Base-by-base conservation (phyloP, 2,888 invertebrate species). In the Dolichomitus sp. region DNA sequence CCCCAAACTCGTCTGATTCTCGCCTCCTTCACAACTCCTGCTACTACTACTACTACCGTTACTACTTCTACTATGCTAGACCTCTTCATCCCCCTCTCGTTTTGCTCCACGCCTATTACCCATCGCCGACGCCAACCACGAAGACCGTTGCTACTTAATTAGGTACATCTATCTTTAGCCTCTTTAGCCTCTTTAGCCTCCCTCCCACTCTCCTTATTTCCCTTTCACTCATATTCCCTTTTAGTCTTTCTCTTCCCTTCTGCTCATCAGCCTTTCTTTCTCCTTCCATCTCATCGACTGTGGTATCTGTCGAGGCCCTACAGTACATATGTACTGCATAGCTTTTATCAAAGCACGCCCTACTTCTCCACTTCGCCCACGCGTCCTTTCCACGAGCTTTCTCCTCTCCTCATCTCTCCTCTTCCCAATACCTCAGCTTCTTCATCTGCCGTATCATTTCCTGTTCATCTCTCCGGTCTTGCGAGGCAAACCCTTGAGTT, bases 281-380 rank as follows among this genome's bases (percentile, higher is more conserved):
- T 69, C 65, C 65, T 33, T 42, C 23, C 74, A 27, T 54, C 40
- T 70, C 57, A n/a, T 48, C 69, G 50, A 50, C 45, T 61, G 73
- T 73, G 19, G 14, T n/a, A 65, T 65, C 65, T 12, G 27, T 14
- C 37, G 14, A 61, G 68, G 78, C 80, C 73, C 52, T 76, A 85
- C 69, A 52, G 48, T 72, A 68, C 50, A 50, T 40, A 57, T 59
- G 50, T 66, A 52, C 42, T 23, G 65, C 65, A 48, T 48, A 66
- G 65, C 68, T 80, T 74, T 74, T 69, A 54, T 76, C 63, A 70
- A 65, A 74, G 74, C 79, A 80, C 81, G 81, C 75, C 72, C 77
- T 74, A 72, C 72, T 79, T 75, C 79, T 59, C 59, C 54, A 63
- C 68, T 69, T 75, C 73, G 75, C 81, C 76, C 77, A 72, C 76